Conservation (phyloP, 2,888 invertebrate species). For the Acronicta alni region DNA sequence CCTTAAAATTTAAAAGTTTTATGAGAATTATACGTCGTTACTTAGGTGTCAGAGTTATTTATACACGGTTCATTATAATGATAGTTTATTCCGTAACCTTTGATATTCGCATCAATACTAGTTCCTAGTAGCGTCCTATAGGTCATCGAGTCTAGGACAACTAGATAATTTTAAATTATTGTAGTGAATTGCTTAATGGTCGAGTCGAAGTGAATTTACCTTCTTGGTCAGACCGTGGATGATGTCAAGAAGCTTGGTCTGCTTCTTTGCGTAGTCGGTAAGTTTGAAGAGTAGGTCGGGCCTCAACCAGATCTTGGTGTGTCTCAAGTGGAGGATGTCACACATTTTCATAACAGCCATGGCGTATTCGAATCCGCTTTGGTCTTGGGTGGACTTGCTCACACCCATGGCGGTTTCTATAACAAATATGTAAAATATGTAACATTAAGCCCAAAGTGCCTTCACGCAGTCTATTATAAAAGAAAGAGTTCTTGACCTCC, state of each 20-base stretch:
- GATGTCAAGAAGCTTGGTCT: conserved; percentile 92
- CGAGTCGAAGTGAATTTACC: conserved; percentile 74
- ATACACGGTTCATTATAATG: conserved; percentile 35
- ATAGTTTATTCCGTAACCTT: conserved; percentile 43
- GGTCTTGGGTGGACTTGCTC: conserved; percentile 94
- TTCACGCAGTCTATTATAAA: conserved; percentile 36
- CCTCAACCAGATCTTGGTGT: conserved; percentile 94
- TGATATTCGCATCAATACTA: conserved; percentile 32
- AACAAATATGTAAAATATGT: conserved; percentile 50
- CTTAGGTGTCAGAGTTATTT: conserved; percentile 12
- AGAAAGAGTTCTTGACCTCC: conserved; percentile 71
- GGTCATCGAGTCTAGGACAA: conserved; percentile 36
- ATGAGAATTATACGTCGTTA: conserved; percentile 1
- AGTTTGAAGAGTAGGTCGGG: conserved; percentile 94
- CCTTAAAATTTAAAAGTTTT: conserved; percentile 69
- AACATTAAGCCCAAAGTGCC: neutral
- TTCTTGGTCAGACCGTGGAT: conserved; percentile 95
- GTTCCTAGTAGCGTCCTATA: conserved; percentile 40
- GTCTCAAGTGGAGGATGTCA: conserved; percentile 94
- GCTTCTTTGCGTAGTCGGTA: conserved; percentile 93
- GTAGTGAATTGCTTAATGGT: neutral
- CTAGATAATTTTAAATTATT: conserved; percentile 10
- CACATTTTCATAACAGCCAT: conserved; percentile 97
- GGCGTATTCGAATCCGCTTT: conserved; percentile 95
- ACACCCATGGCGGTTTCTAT: conserved; percentile 97